Base-by-base conservation (phyloP, 2,888 invertebrate genomes). In the Coronaproctus castanopsis region DNA sequence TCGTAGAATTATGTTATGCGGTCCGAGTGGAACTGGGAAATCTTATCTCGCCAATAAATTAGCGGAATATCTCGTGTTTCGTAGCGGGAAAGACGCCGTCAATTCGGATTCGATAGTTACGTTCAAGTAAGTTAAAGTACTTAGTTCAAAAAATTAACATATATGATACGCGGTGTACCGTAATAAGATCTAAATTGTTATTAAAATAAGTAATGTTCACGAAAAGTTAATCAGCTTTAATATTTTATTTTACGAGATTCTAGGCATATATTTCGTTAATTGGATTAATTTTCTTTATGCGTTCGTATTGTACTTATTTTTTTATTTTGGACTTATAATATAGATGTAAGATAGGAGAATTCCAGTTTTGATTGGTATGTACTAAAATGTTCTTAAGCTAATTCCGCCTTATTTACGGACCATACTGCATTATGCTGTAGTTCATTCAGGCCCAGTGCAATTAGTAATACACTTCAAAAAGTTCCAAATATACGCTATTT, bases 1-100 rank as follows among this genome's bases (percentile, higher is more conserved):
- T 72, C 79, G 93, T 23, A 77, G 97, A 54, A 82, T 98, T 62
- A 95, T 98, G 64, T 76, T 98, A 19, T 96, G 93, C 73, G 97
- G 97, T 0, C 95, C 96, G 1, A 87, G 87, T 68, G 96, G 96
- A 52, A 96, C 95, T 0, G 95, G 97, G 20, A 97, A 97, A 74
- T 93, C 93, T 1, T 95, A 93, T 71, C 75, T 97, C 65, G 96
- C 96, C 5, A 87, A 90, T 24, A 87, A 92, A 70, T 75, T 98
- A 57, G 96, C 96, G 0, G 91, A 96, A 70, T 95, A 92, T 70
- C 81, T 97, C 65, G 91, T 88, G 1, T 72, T 73, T 57, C 83
- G 87, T 64, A 81, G 85, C 63, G 80, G 83, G 2, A 81, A 89
- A 68, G 88, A 83, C 62, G 14, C 36, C 14, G 78, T 88, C 69